phyloP scores from a whole-genome alignment of 2,888 invertebrate genomes.

The Synanthedon formicaeformis region DNA sequence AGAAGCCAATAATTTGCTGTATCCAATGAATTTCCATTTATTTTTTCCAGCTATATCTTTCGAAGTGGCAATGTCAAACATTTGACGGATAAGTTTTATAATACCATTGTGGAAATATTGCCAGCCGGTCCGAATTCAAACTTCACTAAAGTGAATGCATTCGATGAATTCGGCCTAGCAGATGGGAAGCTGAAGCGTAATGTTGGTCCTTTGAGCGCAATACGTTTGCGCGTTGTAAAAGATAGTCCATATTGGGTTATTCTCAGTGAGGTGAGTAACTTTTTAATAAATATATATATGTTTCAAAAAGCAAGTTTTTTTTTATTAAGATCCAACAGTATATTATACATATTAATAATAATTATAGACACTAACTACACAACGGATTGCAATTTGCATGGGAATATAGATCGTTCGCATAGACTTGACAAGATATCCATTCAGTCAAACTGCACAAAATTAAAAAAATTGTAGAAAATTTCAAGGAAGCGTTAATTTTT shows the following conservation, averaged over 20 bases:
- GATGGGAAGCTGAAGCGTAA: slow-evolving; percentile 78
- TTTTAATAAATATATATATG: not conserved
- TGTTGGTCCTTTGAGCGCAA: slow-evolving; percentile 75
- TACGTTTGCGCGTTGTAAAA: slow-evolving; percentile 83
- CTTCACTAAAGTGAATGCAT: slow-evolving; percentile 78
- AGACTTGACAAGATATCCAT: too few species aligned
- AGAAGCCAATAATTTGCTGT: too few species aligned
- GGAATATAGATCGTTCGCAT: too few species aligned
- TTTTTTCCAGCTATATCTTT: slow-evolving; percentile 77
- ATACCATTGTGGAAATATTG: slow-evolving; percentile 86
- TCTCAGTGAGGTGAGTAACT: slow-evolving; percentile 82
- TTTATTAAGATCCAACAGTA: not conserved
- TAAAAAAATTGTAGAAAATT: too few species aligned
- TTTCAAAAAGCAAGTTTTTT: not conserved
- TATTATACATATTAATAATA: not conserved
- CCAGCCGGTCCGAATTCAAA: slow-evolving; percentile 70
- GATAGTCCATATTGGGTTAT: slow-evolving; percentile 92
- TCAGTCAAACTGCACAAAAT: too few species aligned
- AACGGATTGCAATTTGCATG: too few species aligned
- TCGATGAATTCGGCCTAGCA: slow-evolving; percentile 85
- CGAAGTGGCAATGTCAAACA: slow-evolving; percentile 92
- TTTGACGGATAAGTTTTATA: slow-evolving; percentile 87
- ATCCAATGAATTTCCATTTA: not conserved
- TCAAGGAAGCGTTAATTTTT: too few species aligned
- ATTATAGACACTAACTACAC: too few species aligned